Evolutionary conservation across 2,797 vertebrate genomes (phyloP), one percentile per base, ranked within the genome.

Genomic region (Dallia pectoralis): DNA sequence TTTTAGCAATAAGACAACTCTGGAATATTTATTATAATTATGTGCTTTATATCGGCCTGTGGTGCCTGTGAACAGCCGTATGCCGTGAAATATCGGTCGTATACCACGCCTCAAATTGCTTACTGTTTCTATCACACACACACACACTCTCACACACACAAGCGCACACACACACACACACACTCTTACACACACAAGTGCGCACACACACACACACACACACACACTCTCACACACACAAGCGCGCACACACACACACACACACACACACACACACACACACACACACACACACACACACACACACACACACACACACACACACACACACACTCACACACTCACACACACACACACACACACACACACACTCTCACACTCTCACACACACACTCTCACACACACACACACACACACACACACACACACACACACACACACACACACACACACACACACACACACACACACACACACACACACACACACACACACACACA

Each of bases 281-380:
- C 98, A n/a, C 63, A 66, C 64, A 66, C 33, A 66, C 64, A 65
- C n/a, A 27, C 22, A 27, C 27, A 30, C 25, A 30, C 25, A 1
- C 1, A 74, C 16, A 59, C 61, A 64, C 32, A 75, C 7, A 79
- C 53, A 78, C 4, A 33, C 0, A 99, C 98, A n/a, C 63, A 66
- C 64, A 66, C 33, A 66, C 64, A 65, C n/a, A 27, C 22, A 27
- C 27, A 30, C 25, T 16, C 25, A 1, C 1, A 74, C 16, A 59
- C 61, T 61, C 32, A 75, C 7, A 79, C 53, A 78, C 4, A 33
- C 0, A 99, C 98, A n/a, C n/a, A n/a, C n/a, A n/a, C n/a, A n/a
- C n/a, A n/a, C n/a, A n/a, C n/a, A n/a, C n/a, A n/a, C n/a, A n/a
- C n/a, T n/a, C n/a, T n/a, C n/a, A n/a, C n/a, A n/a, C n/a, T n/a